Evolutionary conservation across 1,140 invertebrate species (phyloP), one percentile per base, ranked within the genome.

Genomic region (Rhagoletis zephyria): DNA sequence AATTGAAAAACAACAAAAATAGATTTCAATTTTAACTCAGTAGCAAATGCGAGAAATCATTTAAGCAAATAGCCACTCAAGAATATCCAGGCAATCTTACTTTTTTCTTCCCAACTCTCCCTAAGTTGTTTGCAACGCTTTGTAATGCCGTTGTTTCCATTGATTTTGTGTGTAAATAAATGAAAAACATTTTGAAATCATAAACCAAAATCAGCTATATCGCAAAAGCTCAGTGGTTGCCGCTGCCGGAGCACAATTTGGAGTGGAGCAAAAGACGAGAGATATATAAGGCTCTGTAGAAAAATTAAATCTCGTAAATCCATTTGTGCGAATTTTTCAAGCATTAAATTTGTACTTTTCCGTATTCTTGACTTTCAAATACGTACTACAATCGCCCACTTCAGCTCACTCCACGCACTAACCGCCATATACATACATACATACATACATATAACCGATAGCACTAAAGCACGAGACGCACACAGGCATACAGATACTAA

Each of bases 261-360:
- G 30, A 19, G 48, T 9, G 19, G n/a, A 56, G 10, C 74, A 30
- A 16, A 67, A 10, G 3, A 42, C 14, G 67, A 42, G 5, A n/a
- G 12, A 45, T 45, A 42, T 48, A 16, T 30, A 30, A 0, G 1
- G 40, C 70, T 81, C 14, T 56, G 9, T 6, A 10, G 63, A 85
- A 85, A 85, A 85, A 60, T 85, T 85, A 59, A 67, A 67, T 87
- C 64, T 56, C 63, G 86, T 87, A 87, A 87, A 91, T 92, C 91
- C 91, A 91, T 91, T 91, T 91, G 92, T 90, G 90, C 91, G 90
- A 91, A 90, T 91, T 92, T 92, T 91, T 92, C 91, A 91, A 91
- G 91, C 91, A 91, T 91, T 91, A 92, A 92, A 91, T 92, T 91
- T 91, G 89, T 90, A 89, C 92, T 92, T 91, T 91, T 91, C 90